Conservation (phyloP, 2,113 vertebrate species). For the Pleuronectes platessa region DNA sequence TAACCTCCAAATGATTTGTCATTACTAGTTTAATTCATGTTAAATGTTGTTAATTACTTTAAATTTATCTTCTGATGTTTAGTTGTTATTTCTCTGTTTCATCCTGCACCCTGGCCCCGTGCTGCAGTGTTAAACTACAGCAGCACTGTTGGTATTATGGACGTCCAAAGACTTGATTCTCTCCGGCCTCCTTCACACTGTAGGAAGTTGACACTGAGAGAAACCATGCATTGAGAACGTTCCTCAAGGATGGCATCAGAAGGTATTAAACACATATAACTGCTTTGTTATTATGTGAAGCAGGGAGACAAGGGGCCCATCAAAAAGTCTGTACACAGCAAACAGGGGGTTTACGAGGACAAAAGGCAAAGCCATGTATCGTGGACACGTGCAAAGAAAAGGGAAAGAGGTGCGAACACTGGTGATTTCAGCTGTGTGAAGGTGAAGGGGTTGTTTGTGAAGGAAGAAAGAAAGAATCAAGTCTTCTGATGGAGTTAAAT, state of each 20-base stretch:
- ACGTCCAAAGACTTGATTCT: constrained; percentile 74
- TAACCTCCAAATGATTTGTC: no score
- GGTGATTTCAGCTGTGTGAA: constrained; percentile 41
- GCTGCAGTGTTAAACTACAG: constrained; percentile 3
- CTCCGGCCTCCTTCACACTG: constrained; percentile 54
- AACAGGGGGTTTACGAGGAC: constrained; percentile 2
- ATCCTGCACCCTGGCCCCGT: neutral
- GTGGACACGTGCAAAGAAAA: constrained; percentile 53
- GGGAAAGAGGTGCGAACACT: constrained; percentile 38
- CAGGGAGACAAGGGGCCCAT: constrained; percentile 11
- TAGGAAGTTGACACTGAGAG: constrained; percentile 37
- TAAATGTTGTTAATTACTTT: no score
- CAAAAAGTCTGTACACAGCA: constrained; percentile 20
- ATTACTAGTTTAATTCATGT: no score
- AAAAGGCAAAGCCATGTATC: constrained; percentile 22
- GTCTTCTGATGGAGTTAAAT: constrained; percentile 47
- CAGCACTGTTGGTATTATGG: neutral
- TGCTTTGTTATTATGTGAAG: constrained; percentile 33
- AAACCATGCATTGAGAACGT: constrained; percentile 49
- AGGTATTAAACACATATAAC: constrained; percentile 35
- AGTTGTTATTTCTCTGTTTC: neutral
- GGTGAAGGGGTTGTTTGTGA: constrained; percentile 15
- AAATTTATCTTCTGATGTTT: no score
- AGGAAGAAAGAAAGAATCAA: constrained; percentile 68
- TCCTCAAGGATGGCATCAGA: constrained; percentile 47